Evolutionary conservation across 2,113 vertebrate species (phyloP).

Genomic region (Oenanthe oenanthe): DNA sequence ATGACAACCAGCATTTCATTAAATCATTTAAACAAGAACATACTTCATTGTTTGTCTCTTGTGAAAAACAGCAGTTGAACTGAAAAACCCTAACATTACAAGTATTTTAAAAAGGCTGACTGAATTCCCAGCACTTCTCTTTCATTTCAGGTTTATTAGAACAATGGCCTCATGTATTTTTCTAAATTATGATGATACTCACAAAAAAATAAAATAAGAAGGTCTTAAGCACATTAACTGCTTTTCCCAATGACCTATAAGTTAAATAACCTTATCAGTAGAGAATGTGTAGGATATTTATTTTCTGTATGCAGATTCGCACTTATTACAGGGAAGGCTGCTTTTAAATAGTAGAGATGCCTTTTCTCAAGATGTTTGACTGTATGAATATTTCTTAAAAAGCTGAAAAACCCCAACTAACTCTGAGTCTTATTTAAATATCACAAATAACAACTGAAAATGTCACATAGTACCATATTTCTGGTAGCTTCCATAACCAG

Average conservation of each 20-base stretch:
- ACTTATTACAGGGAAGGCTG: background rate
- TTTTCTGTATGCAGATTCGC: background rate
- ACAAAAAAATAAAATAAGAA: background rate
- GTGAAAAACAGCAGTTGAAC: background rate
- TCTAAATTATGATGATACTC: background rate
- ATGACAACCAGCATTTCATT: background rate
- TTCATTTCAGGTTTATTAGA: background rate
- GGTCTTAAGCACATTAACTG: background rate
- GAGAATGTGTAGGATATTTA: background rate
- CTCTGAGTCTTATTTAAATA: slow-evolving; percentile 12
- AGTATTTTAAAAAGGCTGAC: background rate
- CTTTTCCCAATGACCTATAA: background rate
- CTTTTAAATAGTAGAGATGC: background rate
- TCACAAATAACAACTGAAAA: slow-evolving; percentile 1
- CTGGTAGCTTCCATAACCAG: background rate
- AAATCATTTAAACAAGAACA: background rate
- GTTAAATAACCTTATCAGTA: background rate
- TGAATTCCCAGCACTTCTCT: background rate
- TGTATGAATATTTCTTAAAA: slow-evolving; percentile 21
- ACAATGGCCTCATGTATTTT: background rate
- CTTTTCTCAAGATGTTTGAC: background rate
- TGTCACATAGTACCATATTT: background rate
- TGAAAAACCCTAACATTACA: background rate
- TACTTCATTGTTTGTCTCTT: background rate
- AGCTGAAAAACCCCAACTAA: background rate